Evolutionary conservation across 2,888 invertebrate species (phyloP).

Genomic region (Melanophora roralis): DNA sequence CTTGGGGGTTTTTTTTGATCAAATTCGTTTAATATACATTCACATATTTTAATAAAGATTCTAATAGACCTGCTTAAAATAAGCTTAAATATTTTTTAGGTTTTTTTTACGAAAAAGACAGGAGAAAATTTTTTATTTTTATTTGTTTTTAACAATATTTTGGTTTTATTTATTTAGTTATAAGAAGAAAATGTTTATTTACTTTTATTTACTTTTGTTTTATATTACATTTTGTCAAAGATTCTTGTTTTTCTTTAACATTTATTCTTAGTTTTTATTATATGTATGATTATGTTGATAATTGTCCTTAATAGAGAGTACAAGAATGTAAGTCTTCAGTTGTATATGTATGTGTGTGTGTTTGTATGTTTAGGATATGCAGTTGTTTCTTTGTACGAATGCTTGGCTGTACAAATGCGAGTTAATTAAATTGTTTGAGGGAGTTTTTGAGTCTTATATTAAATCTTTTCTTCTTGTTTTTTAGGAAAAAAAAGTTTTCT

Average conservation of each 20-base stretch:
- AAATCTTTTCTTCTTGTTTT: constrained; percentile 31
- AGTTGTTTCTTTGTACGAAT: constrained; percentile 22
- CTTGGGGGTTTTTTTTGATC: not conserved
- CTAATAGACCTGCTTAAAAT: constrained; percentile 14
- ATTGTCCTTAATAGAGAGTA: not conserved
- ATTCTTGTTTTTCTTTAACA: not conserved
- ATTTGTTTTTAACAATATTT: not conserved
- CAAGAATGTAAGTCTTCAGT: not conserved
- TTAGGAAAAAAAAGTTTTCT: constrained; percentile 39
- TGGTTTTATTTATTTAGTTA: not conserved
- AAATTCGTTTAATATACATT: not conserved
- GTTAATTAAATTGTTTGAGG: constrained; percentile 38
- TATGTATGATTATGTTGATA: not conserved
- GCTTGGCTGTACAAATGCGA: constrained; percentile 58
- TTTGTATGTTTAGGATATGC: not conserved
- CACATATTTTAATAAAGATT: not conserved
- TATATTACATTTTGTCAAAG: not conserved
- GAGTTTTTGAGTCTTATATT: not conserved
- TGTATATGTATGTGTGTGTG: not conserved
- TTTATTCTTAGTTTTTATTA: not conserved
- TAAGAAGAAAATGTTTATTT: constrained; percentile 5
- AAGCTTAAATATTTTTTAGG: constrained; percentile 8
- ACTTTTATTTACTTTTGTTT: not conserved
- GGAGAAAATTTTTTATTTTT: constrained; percentile 12
- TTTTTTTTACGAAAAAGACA: constrained; percentile 14